phyloP scores from a whole-genome alignment of 1,140 invertebrate genomes.

The Holcopasites calliopsidis region DNA sequence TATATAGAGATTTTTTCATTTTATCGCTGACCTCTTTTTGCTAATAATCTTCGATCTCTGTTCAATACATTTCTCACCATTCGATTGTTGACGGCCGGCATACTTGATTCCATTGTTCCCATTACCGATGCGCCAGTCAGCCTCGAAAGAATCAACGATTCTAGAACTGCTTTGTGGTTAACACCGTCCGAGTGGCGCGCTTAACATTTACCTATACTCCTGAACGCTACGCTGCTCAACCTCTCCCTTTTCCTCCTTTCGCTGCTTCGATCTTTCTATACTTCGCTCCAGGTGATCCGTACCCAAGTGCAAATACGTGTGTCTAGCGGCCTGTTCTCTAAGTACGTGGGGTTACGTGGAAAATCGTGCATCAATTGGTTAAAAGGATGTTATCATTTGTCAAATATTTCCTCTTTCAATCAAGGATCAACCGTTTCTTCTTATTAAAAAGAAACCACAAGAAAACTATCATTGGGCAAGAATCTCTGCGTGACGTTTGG shows the following conservation, averaged over 20 bases:
- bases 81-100: neutral
- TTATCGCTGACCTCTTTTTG: too few species aligned
- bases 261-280: conserved; percentile 19
- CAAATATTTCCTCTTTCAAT: neutral
- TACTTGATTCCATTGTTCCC: conserved; percentile 30
- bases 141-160: conserved; percentile 34
- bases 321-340: neutral
- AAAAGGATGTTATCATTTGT: neutral
- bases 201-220: conserved; percentile 39
- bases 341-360: conserved; percentile 11
- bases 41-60: neutral
- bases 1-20: too few species aligned
- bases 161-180: conserved; percentile 23
- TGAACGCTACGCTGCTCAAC: conserved; percentile 40
- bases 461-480: too few species aligned
- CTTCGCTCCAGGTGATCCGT: conserved; percentile 32
- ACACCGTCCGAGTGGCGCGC: conserved; percentile 37
- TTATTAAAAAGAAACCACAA: too few species aligned
- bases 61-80: conserved; percentile 2
- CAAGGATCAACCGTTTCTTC: too few species aligned
- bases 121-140: conserved; percentile 25
- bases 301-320: conserved; percentile 13
- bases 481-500: too few species aligned
- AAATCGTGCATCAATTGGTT: conserved; percentile 29
- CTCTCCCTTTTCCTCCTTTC: conserved; percentile 25